Base-by-base conservation (phyloP, 2,888 invertebrate species). In the Venusia cambrica region DNA sequence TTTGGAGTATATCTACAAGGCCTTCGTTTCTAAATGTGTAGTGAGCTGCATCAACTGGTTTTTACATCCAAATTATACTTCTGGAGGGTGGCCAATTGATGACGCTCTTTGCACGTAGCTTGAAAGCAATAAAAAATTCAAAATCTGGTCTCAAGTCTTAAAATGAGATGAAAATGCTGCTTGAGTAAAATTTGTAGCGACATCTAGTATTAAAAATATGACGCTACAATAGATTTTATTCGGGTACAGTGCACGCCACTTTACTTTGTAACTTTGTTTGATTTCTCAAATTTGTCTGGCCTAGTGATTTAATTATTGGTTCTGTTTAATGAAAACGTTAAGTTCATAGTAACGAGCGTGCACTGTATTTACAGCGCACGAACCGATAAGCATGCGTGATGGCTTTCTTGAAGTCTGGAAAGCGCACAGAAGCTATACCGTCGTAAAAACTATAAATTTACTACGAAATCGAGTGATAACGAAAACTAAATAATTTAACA, bases 361-460 rank as follows among this genome's bases (percentile, higher is more conserved):
- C 10, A 34, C 17, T 22, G 13, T 21, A 17, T 11, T 30, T 35
- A 12, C 7, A 27, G 12, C 35, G 12, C 24, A 40, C 67, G 58
- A 57, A 48, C 46, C 48, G 55, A 67, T 64, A 65, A 62, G 77
- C 78, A 69, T 76, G 75, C 67, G 62, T 62, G 47, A 59, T 70
- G 70, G 68, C 73, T 78, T 77, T 68, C 57, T 39, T 10, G 20
- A 21, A 29, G 30, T 7, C 2, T 35, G 43, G 62, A 77, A 78
- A 77, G 76, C 75, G 51, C 72, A 75, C 55, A 64, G 73, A 73
- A 76, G 76, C 78, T 51, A 29, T 68, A 67, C 73, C 62, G 57
- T 75, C 76, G 68, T 50, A 44, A 22, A 21, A 24, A 16, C 5
- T 19, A 18, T 7, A 16, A 21, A 22, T 18, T 6, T 7, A 5